A percentile compares a stretch with the other conserved stretches of the same genome.
Conservation (phyloP, 2,888 invertebrate genomes). For the Stratiomys singularior region DNA sequence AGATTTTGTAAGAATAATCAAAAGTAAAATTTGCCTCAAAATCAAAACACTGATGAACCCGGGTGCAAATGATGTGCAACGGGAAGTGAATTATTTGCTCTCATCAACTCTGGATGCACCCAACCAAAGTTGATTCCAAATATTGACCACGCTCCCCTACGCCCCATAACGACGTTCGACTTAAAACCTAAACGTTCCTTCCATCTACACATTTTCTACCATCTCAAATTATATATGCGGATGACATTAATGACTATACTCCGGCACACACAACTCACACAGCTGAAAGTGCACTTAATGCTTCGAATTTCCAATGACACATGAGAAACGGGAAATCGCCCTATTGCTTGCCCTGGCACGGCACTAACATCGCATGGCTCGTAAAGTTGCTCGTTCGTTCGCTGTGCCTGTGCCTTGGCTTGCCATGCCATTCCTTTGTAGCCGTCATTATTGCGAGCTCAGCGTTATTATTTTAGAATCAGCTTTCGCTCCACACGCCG, state of each 20-base stretch:
- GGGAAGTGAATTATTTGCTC: too few species aligned
- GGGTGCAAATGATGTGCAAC: too few species aligned
- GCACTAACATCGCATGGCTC: conserved; percentile 14
- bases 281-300: conserved; percentile 32
- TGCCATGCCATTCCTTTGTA: background rate
- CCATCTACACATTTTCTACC: conserved; percentile 1
- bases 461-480: conserved; percentile 21
- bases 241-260: conserved; percentile 38
- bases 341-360: conserved; percentile 22
- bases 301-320: conserved; percentile 40
- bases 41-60: too few species aligned
- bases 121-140: too few species aligned
- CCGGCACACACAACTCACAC: background rate
- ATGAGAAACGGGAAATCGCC: conserved; percentile 36
- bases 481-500: conserved; percentile 8
- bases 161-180: too few species aligned
- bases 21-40: too few species aligned
- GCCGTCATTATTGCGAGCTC: conserved; percentile 30
- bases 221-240: conserved; percentile 40
- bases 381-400: background rate
- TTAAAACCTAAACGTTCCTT: too few species aligned
- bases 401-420: background rate
- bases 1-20: too few species aligned
- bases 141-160: background rate
- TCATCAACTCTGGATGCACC: too few species aligned